Base-by-base conservation (phyloP, 2,888 invertebrate species). In the Habroteleia sp. region DNA sequence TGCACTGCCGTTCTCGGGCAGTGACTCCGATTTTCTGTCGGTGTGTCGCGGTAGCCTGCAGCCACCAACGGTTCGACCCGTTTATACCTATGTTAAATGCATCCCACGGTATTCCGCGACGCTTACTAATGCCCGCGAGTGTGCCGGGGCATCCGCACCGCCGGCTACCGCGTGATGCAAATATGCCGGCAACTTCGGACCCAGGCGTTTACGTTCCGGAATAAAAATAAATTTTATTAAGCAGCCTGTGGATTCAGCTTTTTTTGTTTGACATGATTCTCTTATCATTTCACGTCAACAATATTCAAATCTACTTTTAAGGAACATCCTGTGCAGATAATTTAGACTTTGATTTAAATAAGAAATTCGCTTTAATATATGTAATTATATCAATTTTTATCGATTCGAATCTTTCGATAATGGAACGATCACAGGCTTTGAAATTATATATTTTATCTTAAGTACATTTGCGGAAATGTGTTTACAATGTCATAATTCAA, bases 61-160 rank as follows among this genome's bases (percentile, higher is more conserved):
- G 74, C 72, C 76, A 69, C 68, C 76, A 75, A 81, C 82, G 83
- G 79, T 81, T 83, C 82, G 83, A 79, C 81, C 82, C 82, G 80
- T 82, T 85, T 84, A 68, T 68, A 84, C 85, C 82, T 81, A 87
- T 87, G 86, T 84, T 87, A 83, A 87, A 87, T 86, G 85, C 81
- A 83, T 85, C 83, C 85, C 83, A 82, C 84, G 85, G 83, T 81
- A 84, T 81, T 78, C 79, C 79, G 63, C 80, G 87, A 88, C 87
- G 82, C 85, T 80, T 84, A 87, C 87, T 87, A 88, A 88, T 88
- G 87, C 79, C 81, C 82, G 80, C 79, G 82, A 72, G 74, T 75
- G 72, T 75, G 68, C 80, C 77, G 68, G 76, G 74, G 80, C 77
- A 72, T 74, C 74, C 46, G 79, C 63, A 60, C 73, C 42, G 50